Evolutionary conservation across 2,797 vertebrate genomes (phyloP), one percentile per base, ranked within the genome.

Genomic region (Morus bassanus): DNA sequence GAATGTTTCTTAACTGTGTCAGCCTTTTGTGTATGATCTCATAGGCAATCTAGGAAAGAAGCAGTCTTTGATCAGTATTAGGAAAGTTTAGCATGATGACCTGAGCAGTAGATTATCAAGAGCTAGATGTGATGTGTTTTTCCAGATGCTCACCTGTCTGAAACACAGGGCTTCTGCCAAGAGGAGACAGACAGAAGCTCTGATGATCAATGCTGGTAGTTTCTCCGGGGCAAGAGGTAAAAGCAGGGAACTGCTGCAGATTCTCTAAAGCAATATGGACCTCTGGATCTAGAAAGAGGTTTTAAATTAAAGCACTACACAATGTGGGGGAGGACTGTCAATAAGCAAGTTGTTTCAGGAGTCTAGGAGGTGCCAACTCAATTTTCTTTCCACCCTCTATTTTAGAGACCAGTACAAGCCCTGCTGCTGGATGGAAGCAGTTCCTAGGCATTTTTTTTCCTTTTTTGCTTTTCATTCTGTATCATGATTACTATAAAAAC

Each of bases 231-330:
- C 96, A 97, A 97, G 98, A 98, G 19, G 98, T 98, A 91, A 99
- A 99, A 63, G 99, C 99, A 96, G 99, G 99, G 96, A 99, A 99
- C 97, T 99, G 99, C 97, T 99, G 99, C 80, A 99, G 98, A 98
- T 99, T 99, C 98, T 99, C 99, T 30, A 99, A 97, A 59, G 99
- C 99, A 94, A 99, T 99, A 93, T 99, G 99, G 89, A 99, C 99
- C 97, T 99, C 99, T 18, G 99, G 99, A 97, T 99, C 99, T 99
- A 96, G 72, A 95, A 93, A 94, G 51, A 96, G 43, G 60, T 85
- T 93, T 92, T 76, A 79, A 94, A 94, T 89, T 91, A 94, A 91
- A 96, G 51, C 76, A 93, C 76, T 91, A 73, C 81, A 85, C 73
- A 86, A 19, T 3, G 63, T 79, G 76, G 78, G 68, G 86, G 77